A percentile compares a stretch with the other conserved stretches of the same genome.
phyloP scores from a whole-genome alignment of 1,140 invertebrate species.

The Calliopsis andreniformis region DNA sequence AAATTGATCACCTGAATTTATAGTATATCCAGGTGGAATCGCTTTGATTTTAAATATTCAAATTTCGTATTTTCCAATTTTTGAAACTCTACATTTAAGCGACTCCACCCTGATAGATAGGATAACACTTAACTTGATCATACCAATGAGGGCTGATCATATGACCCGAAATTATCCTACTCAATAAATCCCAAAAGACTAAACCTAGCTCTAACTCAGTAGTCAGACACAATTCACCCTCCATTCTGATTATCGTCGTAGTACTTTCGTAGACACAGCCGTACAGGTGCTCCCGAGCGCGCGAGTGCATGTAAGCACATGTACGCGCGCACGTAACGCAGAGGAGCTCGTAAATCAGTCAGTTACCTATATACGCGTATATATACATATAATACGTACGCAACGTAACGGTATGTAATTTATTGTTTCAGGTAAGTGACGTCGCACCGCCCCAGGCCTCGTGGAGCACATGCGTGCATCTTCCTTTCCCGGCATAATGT shows the following conservation, averaged over 20 bases:
- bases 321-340: conserved; percentile 67
- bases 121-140: too few species aligned
- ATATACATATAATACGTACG: conserved; percentile 73
- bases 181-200: too few species aligned
- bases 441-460: conserved; percentile 74
- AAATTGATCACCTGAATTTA: too few species aligned
- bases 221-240: too few species aligned
- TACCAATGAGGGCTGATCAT: too few species aligned
- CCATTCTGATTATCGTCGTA: conserved; percentile 6
- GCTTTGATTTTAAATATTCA: too few species aligned
- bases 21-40: too few species aligned
- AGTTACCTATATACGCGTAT: conserved; percentile 68
- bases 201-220: too few species aligned
- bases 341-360: conserved; percentile 73
- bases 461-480: conserved; percentile 71
- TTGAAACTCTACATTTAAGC: too few species aligned
- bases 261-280: conserved; percentile 43
- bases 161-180: too few species aligned
- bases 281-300: conserved; percentile 64
- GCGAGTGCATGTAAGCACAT: conserved; percentile 69
- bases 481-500: conserved; percentile 77
- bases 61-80: too few species aligned
- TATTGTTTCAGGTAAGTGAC: conserved; percentile 83
- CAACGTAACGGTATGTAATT: conserved; percentile 80
- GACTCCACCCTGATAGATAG: too few species aligned